Base-by-base conservation (phyloP, 2,888 invertebrate species). In the Epicampocera succincta region DNA sequence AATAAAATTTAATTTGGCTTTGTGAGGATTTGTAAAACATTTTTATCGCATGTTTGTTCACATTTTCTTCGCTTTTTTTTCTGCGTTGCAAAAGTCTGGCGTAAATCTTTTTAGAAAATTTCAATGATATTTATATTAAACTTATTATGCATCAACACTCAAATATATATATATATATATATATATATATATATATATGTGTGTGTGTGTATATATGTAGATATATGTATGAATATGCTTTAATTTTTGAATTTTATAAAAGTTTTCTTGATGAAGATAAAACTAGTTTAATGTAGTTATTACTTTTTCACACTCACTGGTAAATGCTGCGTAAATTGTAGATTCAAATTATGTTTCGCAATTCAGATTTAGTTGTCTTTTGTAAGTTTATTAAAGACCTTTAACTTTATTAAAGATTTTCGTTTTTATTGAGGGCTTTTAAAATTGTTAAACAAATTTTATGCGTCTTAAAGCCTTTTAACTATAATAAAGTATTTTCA, bases 1-100 rank as follows among this genome's bases (percentile, higher is more conserved):
- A 82, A 72, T 29, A 60, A 73, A 48, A 61, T 76, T 84, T 52
- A 84, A 69, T 72, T 63, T 75, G 77, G 44, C 68, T 68, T 61
- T 69, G 76, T 63, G 76, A 71, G 80, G 42, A 66, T 50, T 76
- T 60, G 52, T 52, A 68, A 68, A 76, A 61, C 25, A 60, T 76
- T 52, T 68, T 76, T 52, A 76, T 65, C 73, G 73, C 54, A 65
- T 74, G 73, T 63, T 73, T 54, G 54, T 33, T 4, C 3, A 33
- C 8, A 8, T 9, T 33, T 33, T 9, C 8, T 33, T 33, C 8
- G 3, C 33, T 54, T 33, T 33, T 15, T 15, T 54, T 54, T 54
- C 8, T n/a, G 3, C 8, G 33, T 33, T 33, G 33, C 33, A 33
- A 56, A 52, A 46, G 63, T 74, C 63, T 74, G 73, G 73, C 65